phyloP scores from a whole-genome alignment of 2,797 vertebrate genomes.

The Distichodus sexfasciatus region DNA sequence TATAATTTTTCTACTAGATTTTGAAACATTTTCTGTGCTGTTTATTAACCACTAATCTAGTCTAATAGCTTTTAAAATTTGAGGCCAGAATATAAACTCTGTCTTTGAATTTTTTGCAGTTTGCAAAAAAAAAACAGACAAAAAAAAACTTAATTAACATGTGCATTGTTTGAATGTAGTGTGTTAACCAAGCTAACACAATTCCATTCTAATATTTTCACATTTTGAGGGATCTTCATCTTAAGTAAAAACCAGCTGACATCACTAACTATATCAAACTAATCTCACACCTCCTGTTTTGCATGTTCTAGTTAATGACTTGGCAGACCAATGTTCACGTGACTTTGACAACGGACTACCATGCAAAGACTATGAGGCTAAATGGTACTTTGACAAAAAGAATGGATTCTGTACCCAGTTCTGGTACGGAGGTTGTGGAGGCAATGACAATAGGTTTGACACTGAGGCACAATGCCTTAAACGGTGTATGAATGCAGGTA shows the following conservation, averaged over 20 bases:
- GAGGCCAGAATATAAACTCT: too few species aligned
- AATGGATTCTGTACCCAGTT: conserved; percentile 82
- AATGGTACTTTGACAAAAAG: conserved; percentile 87
- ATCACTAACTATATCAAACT: conserved; percentile 55
- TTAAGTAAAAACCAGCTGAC: conserved; percentile 45
- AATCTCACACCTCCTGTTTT: conserved; percentile 56
- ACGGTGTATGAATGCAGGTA: conserved; percentile 77
- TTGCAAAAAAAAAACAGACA: too few species aligned
- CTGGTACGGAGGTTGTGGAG: conserved; percentile 85
- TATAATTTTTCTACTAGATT: too few species aligned
- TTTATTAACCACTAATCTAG: too few species aligned
- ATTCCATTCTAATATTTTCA: not conserved
- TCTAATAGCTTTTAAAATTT: too few species aligned
- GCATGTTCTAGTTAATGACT: conserved; percentile 73
- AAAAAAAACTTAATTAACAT: too few species aligned
- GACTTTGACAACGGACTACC: conserved; percentile 81
- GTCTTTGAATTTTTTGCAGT: too few species aligned
- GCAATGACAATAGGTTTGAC: conserved; percentile 86
- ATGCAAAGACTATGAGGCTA: conserved; percentile 85
- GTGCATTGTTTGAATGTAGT: not conserved
- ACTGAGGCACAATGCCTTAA: conserved; percentile 77
- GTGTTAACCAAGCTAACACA: conserved; percentile 8
- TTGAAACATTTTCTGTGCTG: too few species aligned
- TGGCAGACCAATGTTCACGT: conserved; percentile 83
- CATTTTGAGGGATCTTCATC: conserved; percentile 31